Percentiles rank a stretch among this genome's conserved stretches.
Conservation (phyloP, 2,888 invertebrate genomes). For the Eupithecia inturbata region DNA sequence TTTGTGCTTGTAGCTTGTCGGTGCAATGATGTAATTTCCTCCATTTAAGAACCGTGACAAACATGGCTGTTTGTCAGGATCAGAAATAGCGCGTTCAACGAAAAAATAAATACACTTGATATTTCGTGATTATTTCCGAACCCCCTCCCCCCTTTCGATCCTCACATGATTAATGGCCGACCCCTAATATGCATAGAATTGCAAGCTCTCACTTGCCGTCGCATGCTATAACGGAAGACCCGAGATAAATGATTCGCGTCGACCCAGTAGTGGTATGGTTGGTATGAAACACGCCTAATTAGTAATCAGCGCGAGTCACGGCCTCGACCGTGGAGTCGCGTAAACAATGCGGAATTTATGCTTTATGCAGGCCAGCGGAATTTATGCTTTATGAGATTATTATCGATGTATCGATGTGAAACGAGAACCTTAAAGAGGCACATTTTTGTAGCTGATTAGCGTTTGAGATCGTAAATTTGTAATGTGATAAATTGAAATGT, state of each 20-base stretch:
- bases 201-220: not conserved
- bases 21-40: no score
- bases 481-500: not conserved
- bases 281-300: constrained; percentile 24
- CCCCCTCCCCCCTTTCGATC: no score
- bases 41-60: no score
- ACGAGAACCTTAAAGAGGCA: not conserved
- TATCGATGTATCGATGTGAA: not conserved
- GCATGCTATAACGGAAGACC: not conserved
- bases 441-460: not conserved
- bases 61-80: no score
- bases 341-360: constrained; percentile 1
- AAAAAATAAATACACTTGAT: no score
- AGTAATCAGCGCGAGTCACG: not conserved
- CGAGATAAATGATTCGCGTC: constrained; percentile 32
- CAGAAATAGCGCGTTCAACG: no score
- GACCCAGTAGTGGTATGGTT: constrained; percentile 36
- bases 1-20: not conserved
- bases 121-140: no score
- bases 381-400: not conserved
- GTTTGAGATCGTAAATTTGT: not conserved
- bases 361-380: not conserved
- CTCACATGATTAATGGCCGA: no score
- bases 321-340: not conserved
- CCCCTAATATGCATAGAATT: no score